Conservation (phyloP, 2,888 invertebrate genomes). For the Hirtodrosophila confusa region DNA sequence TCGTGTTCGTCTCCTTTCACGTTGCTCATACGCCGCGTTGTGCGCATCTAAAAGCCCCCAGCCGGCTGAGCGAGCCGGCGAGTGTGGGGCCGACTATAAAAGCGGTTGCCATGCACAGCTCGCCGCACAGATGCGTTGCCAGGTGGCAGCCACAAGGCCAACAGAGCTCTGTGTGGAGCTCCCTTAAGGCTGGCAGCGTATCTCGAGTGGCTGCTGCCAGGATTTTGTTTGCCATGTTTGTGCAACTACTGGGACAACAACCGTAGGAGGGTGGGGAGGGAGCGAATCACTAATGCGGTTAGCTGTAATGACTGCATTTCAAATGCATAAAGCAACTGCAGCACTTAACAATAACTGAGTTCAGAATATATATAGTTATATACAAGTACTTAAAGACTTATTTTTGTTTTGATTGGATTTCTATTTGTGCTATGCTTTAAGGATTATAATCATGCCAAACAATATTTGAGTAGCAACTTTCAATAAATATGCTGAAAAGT, state of each 20-base stretch:
- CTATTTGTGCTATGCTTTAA: background rate
- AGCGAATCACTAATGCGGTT: conserved; percentile 50
- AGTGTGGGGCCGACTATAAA: conserved; percentile 62
- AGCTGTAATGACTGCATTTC: conserved; percentile 58
- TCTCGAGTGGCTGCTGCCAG: conserved; percentile 61
- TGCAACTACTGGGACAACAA: background rate
- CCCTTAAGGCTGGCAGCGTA: conserved; percentile 25
- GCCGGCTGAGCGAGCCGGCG: background rate
- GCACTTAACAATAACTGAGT: conserved; percentile 44
- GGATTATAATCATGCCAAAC: too few relatives aligned
- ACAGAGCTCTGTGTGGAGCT: conserved; percentile 19
- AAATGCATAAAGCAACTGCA: conserved; percentile 54
- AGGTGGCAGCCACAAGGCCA: conserved; percentile 66
- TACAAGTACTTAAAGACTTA: conserved; percentile 11
- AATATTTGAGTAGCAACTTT: background rate
- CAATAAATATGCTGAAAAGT: too few relatives aligned
- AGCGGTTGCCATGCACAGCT: conserved; percentile 72
- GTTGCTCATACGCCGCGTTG: conserved; percentile 75
- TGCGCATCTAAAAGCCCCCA: conserved; percentile 63
- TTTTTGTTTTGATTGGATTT: conserved; percentile 26
- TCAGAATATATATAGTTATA: conserved; percentile 9
- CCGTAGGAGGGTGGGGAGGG: background rate
- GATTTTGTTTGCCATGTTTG: conserved; percentile 43
- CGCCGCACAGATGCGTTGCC: conserved; percentile 70
- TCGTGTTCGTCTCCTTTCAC: conserved; percentile 19